Evolutionary conservation across 1,140 invertebrate genomes (phyloP).

Genomic region (Halictus rubicundus): DNA sequence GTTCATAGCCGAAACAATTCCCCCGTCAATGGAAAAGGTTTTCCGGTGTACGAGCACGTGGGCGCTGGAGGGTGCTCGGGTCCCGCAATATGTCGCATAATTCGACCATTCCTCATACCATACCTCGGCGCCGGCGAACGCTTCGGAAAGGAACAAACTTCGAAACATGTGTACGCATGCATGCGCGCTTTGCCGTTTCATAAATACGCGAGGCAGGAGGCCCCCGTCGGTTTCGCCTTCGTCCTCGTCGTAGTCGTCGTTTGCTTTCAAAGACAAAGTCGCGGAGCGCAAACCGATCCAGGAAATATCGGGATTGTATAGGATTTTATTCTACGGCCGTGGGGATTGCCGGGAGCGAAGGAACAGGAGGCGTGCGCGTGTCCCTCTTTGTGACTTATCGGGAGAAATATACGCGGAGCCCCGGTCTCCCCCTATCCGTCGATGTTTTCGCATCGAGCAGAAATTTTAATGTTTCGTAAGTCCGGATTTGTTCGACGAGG

Average conservation of each 20-base stretch:
- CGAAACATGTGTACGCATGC: conserved; percentile 53
- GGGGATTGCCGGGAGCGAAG: conserved; percentile 38
- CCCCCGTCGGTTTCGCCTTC: not conserved
- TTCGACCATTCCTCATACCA: conserved; percentile 70
- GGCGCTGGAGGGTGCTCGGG: conserved; percentile 31
- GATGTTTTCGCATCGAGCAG: not conserved
- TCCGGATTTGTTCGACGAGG: not conserved
- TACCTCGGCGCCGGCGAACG: conserved; percentile 18
- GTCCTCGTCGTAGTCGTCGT: conserved; percentile 1
- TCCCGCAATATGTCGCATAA: conserved; percentile 71
- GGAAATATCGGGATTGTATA: conserved; percentile 54
- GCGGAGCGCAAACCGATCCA: conserved; percentile 55
- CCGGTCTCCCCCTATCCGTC: not conserved
- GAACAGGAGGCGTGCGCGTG: not conserved
- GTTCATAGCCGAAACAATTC: conserved; percentile 52
- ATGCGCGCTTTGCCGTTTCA: conserved; percentile 49
- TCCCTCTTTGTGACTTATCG: conserved; percentile 4
- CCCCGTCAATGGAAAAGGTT: conserved; percentile 48
- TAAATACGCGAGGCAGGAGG: conserved; percentile 46
- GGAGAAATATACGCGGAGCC: conserved; percentile 10
- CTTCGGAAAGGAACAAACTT: conserved; percentile 56
- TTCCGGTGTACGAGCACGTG: conserved; percentile 37
- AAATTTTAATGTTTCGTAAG: not conserved
- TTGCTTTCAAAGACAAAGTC: conserved; percentile 48
- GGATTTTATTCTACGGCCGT: conserved; percentile 43